Base-by-base conservation (phyloP, 1,140 invertebrate species). In the Drosophila santomea region DNA sequence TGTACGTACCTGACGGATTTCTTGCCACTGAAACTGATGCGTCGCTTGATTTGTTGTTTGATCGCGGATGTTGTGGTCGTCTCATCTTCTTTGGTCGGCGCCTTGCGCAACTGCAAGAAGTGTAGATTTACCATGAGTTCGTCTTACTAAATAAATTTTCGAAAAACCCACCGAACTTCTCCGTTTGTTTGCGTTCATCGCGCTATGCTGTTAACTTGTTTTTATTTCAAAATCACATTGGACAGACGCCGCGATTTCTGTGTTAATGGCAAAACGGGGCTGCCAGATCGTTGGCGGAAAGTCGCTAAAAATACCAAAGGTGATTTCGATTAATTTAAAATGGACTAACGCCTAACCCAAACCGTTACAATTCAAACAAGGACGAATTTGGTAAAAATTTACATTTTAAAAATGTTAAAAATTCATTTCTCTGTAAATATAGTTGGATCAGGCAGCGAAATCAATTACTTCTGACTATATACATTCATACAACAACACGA, bases 21-120 rank as follows among this genome's bases (percentile, higher is more conserved):
- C n/a, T 89, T 88, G 23, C 66, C 84, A 43, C 80, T 80, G 38
- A 88, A 88, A 60, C 83, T 88, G 47, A 88, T 86, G 50, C 83
- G 83, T 54, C 84, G 80, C 51, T 67, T 82, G 14, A 64, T 75
- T 7, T 54, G 45, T 35, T 51, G 48, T 35, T 51, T 51, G 28
- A 10, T 32, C 5, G 54, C 23, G 4, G 44, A 17, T 4, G 45
- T 14, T 4, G 59, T 15, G n/a, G 11, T 57, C 8, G 36, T 25
- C 11, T 58, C 32, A 11, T 32, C 55, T 4, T 85, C 81, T 3
- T 80, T 66, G 14, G 0, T 1, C 1, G 54, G 38, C 3, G 35
- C 32, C 43, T 66, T 64, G 17, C 74, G 74, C 17, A 84, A 45
- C 81, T 84, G 39, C 12, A 17, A 58, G 12, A 20, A 52, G 5